These are phyloP conservation scores for Eurytoma adleriae DNA, from an alignment of 2,888 invertebrate species.

Conservation along the genomic window DNA sequence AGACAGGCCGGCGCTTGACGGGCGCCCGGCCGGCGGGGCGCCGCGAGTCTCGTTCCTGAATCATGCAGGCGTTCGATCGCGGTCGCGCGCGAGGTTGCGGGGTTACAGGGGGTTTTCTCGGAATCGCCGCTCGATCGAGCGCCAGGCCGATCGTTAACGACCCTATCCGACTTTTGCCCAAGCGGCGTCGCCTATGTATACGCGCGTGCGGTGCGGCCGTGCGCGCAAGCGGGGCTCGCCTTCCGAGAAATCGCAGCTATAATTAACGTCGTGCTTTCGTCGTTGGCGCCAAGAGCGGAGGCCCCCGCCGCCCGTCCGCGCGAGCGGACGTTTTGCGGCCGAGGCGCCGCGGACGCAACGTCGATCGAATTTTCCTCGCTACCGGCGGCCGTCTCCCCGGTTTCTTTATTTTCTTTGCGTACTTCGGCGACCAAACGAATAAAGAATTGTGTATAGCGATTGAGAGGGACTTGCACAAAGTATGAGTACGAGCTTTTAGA, in stretches of 20 bases:
- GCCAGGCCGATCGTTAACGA: conserved; percentile 45
- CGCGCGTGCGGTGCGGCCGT: not conserved
- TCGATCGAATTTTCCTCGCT: conserved; percentile 14
- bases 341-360: not conserved
- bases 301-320: not conserved
- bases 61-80: conserved; percentile 60
- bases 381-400: not conserved
- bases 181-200: not conserved
- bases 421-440: not conserved
- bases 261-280: conserved; percentile 52
- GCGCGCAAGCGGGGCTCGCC: conserved; percentile 4
- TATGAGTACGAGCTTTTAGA: not conserved
- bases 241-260: conserved; percentile 56
- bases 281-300: conserved; percentile 47
- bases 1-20: conserved; percentile 12
- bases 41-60: conserved; percentile 47
- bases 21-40: conserved; percentile 4
- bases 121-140: conserved; percentile 58
- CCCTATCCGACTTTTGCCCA: conserved; percentile 14
- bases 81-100: conserved; percentile 58
- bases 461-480: not conserved
- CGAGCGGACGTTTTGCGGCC: not conserved
- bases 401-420: not conserved
- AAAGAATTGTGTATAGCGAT: not conserved
- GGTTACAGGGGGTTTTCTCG: conserved; percentile 61